Evolutionary conservation across 2,113 vertebrate species (phyloP), one percentile per base, ranked within the genome.

Genomic region (Corythoichthys intestinalis): DNA sequence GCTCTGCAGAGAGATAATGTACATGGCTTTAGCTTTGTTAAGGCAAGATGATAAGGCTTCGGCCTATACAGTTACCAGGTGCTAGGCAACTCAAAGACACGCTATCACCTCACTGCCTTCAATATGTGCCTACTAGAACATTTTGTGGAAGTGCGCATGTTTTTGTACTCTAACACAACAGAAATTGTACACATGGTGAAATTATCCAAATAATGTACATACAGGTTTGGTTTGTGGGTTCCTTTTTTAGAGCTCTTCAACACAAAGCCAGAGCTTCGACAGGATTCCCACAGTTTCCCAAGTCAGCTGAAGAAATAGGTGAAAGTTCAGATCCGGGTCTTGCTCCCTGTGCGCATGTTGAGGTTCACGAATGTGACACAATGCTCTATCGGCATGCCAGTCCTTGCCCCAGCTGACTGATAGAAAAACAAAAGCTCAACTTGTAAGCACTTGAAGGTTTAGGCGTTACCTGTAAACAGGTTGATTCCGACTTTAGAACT

Each of bases 11-110:
- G 44, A 73, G 69, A 47, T 1, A 59, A 65, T 66, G 5, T 44
- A 70, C 39, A 72, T 74, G 71, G 74, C 52, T 46, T 50, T 73
- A 81, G 60, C 81, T 70, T 65, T 67, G 59, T 52, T 15, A 79
- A 69, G 61, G 65, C 72, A 66, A 65, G 67, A 77, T 69, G 77
- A 87, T 88, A 87, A 81, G 81, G 85, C 85, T 85, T 82, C 74
- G 4, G 58, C 76, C 74, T 84, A 77, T 90, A 82, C 70, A 44
- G 82, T 89, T 90, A 90, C 83, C 78, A 81, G 84, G 79, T 90
- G 89, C 86, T 85, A 87, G 83, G 85, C 81, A 86, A 89, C 85
- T 83, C 53, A 60, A 12, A 15, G 48, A 71, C 74, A 66, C 67
- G 52, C 72, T 59, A 39, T 71, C 47, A 63, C 52, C 54, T 70